phyloP scores from a whole-genome alignment of 2,888 invertebrate species.

The Drosophila borborema region DNA sequence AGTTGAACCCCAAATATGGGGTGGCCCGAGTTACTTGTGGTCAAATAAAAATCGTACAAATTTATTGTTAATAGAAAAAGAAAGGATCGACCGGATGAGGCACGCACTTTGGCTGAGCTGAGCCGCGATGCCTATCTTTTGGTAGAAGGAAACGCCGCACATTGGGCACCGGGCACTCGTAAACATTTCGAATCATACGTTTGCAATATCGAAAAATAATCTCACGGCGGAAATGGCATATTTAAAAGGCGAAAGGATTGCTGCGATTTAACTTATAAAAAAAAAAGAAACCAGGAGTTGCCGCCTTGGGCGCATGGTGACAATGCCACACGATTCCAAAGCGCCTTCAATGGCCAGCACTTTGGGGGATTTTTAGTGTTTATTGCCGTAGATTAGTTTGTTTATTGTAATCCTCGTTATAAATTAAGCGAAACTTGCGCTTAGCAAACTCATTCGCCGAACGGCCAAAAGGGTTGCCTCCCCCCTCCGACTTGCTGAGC shows the following conservation, averaged over 20 bases:
- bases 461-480: conserved; percentile 53
- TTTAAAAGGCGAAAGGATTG: conserved; percentile 78
- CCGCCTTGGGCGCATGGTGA: conserved; percentile 23
- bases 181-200: conserved; percentile 73
- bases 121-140: conserved; percentile 67
- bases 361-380: conserved; percentile 82
- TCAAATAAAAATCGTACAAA: conserved; percentile 68
- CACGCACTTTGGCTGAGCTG: conserved; percentile 48
- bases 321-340: conserved; percentile 42
- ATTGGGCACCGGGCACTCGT: conserved; percentile 64
- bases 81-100: conserved; percentile 64
- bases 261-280: conserved; percentile 79
- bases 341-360: conserved; percentile 54
- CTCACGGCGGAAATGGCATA: conserved; percentile 79
- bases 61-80: conserved; percentile 84
- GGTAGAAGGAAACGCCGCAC: conserved; percentile 40
- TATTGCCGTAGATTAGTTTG: conserved; percentile 83
- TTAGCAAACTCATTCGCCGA: conserved; percentile 60
- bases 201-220: conserved; percentile 81
- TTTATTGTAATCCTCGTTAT: conserved; percentile 84
- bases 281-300: conserved; percentile 42
- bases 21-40: conserved; percentile 45
- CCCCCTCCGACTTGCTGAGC: conserved; percentile 17
- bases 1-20: not conserved
- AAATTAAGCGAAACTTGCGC: conserved; percentile 81